Conservation (phyloP, 2,113 vertebrate species). For the Sardina pilchardus region DNA sequence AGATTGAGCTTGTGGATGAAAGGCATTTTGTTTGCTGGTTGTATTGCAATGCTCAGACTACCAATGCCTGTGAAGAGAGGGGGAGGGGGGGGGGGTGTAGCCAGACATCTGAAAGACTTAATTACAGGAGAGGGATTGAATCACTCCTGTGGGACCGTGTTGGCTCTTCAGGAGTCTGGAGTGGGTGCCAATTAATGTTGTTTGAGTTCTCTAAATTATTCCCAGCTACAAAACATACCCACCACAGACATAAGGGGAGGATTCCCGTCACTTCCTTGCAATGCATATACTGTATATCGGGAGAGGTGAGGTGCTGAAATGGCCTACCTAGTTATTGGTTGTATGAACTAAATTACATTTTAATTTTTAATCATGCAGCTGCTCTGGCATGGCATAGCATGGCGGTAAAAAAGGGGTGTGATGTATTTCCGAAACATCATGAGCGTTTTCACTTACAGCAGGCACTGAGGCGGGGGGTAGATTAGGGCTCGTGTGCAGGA, state of each 20-base stretch:
- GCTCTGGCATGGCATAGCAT: background rate
- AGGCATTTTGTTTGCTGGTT: slow-evolving; percentile 3
- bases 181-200: background rate
- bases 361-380: background rate
- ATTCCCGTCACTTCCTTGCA: background rate
- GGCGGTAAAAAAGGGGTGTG: background rate
- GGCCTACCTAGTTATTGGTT: background rate
- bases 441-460: background rate
- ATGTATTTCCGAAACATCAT: background rate
- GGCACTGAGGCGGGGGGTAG: background rate
- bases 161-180: background rate
- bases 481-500: background rate
- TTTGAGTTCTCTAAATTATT: background rate
- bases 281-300: background rate
- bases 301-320: background rate
- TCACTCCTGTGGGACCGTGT: background rate
- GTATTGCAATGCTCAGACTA: background rate
- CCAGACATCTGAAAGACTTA: slow-evolving; percentile 37
- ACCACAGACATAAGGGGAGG: background rate
- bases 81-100: too few species aligned
- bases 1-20: slow-evolving; percentile 29
- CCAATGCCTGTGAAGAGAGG: background rate
- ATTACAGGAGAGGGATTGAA: slow-evolving; percentile 18
- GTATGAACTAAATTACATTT: background rate
- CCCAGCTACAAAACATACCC: background rate